Evolutionary conservation across 2,888 invertebrate species (phyloP).

Genomic region (Orchesellides sinensis): DNA sequence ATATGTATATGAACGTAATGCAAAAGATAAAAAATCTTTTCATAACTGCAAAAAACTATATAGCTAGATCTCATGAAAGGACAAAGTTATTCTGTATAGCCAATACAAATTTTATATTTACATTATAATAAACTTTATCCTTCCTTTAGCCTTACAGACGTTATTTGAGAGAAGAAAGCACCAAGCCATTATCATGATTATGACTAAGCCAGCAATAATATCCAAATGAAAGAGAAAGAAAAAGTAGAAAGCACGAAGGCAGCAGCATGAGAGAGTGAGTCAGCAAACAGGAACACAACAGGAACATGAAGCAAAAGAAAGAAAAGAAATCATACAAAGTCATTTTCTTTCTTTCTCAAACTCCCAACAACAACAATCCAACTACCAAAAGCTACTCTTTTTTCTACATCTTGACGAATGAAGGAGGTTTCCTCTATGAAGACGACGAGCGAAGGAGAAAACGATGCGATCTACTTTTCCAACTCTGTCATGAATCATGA

Average conservation of each 20-base stretch:
- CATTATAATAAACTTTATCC: not conserved
- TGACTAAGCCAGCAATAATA: constrained; percentile 24
- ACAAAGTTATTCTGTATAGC: no score
- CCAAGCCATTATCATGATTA: constrained; percentile 62
- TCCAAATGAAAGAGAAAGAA: constrained; percentile 33
- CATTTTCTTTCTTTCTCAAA: constrained; percentile 15
- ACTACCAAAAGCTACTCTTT: not conserved
- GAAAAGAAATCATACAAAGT: constrained; percentile 48
- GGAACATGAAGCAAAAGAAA: constrained; percentile 10
- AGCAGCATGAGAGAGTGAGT: constrained; percentile 41
- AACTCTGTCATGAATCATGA: constrained; percentile 62
- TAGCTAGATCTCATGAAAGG: no score
- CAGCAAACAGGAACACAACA: constrained; percentile 28
- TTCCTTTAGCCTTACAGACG: not conserved
- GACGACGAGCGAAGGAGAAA: no score
- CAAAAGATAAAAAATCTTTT: no score
- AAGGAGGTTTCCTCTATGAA: constrained; percentile 5
- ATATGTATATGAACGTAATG: no score
- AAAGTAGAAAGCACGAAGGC: not conserved
- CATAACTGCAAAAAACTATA: no score
- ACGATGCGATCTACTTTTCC: constrained; percentile 55
- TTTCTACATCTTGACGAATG: not conserved
- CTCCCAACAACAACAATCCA: not conserved
- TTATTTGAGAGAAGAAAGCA: constrained; percentile 43
- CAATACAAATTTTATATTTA: no score